Percentiles rank a stretch among this genome's conserved stretches.
phyloP scores from a whole-genome alignment of 2,797 vertebrate species.

The Chlorospingus flavigularis region DNA sequence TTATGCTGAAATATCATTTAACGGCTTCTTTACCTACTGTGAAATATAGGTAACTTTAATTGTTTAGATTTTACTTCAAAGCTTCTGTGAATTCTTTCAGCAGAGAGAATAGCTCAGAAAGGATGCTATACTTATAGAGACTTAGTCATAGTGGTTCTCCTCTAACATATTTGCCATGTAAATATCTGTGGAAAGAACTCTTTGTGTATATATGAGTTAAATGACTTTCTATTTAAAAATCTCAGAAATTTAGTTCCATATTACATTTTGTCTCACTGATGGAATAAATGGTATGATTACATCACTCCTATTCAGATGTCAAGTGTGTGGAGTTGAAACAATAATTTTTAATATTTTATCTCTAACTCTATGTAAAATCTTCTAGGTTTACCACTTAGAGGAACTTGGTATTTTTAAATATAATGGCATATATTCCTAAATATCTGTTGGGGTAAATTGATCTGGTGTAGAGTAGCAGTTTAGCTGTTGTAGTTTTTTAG shows the following conservation, averaged over 20 bases:
- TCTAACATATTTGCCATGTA: conserved; percentile 75
- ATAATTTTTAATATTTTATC: conserved; percentile 64
- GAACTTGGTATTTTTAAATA: conserved; percentile 74
- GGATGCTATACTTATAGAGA: conserved; percentile 67
- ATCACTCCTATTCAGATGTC: conserved; percentile 69
- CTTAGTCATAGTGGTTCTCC: conserved; percentile 71
- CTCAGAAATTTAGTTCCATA: conserved; percentile 72
- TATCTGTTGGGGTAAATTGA: conserved; percentile 70
- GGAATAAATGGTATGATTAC: conserved; percentile 73
- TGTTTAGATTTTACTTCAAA: conserved; percentile 73
- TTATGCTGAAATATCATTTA: conserved; percentile 73
- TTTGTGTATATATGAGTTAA: conserved; percentile 76
- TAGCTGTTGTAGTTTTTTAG: conserved; percentile 72
- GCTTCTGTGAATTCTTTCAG: conserved; percentile 72
- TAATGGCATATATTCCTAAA: conserved; percentile 71
- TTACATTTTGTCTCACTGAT: conserved; percentile 69
- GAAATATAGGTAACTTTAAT: conserved; percentile 74
- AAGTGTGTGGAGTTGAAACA: conserved; percentile 70
- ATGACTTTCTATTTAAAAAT: conserved; percentile 76
- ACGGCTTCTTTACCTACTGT: conserved; percentile 75
- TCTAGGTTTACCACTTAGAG: conserved; percentile 67
- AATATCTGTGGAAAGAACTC: conserved; percentile 75
- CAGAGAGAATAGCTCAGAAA: conserved; percentile 69
- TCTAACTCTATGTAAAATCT: conserved; percentile 71
- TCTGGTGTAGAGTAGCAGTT: conserved; percentile 68